Base-by-base conservation (phyloP, 2,888 invertebrate species). In the Subacronicta megacephala region DNA sequence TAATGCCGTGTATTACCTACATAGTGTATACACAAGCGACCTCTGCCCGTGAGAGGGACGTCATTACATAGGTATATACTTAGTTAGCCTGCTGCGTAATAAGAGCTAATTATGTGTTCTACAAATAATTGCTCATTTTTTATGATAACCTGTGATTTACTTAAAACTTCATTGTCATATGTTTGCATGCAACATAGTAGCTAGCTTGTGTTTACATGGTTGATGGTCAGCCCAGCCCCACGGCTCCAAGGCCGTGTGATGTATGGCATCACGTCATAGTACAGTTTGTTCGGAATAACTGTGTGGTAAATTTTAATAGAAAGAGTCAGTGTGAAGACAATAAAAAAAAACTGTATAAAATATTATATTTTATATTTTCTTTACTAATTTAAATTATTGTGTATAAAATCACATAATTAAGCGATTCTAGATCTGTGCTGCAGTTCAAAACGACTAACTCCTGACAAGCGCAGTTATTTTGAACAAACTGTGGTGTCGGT, bases 81-180 rank as follows among this genome's bases (percentile, higher is more conserved):
- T 70, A 64, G 45, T 70, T 70, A 64, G 45, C 13, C 26, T 49
- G 52, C 56, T 41, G 52, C 49, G 50, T 35, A 31, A 31, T 31
- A n/a, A 31, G 12, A 4, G 5, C 31, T 31, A 31, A 31, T 31
- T 31, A 18, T 26, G 37, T 12, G 35, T 18, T 35, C 31, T 17
- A 47, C 15, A 49, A 62, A 56, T 74, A 57, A 60, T 51, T 61
- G 52, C 45, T 46, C 44, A 42, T 55, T 67, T 67, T 63, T 63
- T 72, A 54, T 66, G 53, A 63, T 67, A 40, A 58, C 53, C 63
- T 67, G 54, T 46, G 16, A 59, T 66, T 60, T 1, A 55, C n/a
- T 47, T 23, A 18, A 50, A 41, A 44, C 37, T 31, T 40, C 36
- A 47, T 52, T 44, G 55, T 53, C 10, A 35, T 16, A 31, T 31